Base-by-base conservation (phyloP, 2,113 vertebrate species). In the Anser cygnoides region DNA sequence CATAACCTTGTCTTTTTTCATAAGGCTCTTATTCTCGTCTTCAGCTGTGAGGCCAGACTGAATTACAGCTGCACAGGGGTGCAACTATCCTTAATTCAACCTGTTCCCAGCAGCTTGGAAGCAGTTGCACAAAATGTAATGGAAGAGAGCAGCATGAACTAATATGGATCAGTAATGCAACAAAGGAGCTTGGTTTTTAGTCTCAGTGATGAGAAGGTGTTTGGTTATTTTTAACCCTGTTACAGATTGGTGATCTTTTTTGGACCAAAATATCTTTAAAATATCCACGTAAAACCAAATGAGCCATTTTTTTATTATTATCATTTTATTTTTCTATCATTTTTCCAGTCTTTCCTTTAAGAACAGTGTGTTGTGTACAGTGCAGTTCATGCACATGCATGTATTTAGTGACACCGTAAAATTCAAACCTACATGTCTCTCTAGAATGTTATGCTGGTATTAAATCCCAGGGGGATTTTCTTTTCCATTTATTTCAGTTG, bases 321-420 rank as follows among this genome's bases (percentile, higher is more conserved):
- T 39, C 11, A 39, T 39, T 39, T 54, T 3, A 13, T 71, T 84
- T 78, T 50, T 11, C 7, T 28, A 6, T 22, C 4, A 43, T 67
- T 74, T 58, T 26, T 6, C 3, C 5, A n/a, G 2, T 37, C 29
- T 33, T 77, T 35, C 2, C 13, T 80, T 54, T 8, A 43, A 50
- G 21, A 71, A 6, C 6, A 26, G 21, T 6, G 3, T 4, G 4
- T 17, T 43, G 21, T 39, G 14, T n/a, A 37, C 1, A 2, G 6
- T 11, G 10, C 26, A 84, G 3, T 39, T 11, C 31, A 46, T 21
- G 14, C 7, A 80, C 8, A 39, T 46, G 29, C 5, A 18, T 6
- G 16, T 3, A 33, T 15, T 84, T 41, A 74, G 26, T 9, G 21
- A 7, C 4, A 70, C 6, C 6, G 3, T 4, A 0, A 7, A 44